phyloP scores from a whole-genome alignment of 2,888 invertebrate species.

The Caenorhabditis drosophilae region DNA sequence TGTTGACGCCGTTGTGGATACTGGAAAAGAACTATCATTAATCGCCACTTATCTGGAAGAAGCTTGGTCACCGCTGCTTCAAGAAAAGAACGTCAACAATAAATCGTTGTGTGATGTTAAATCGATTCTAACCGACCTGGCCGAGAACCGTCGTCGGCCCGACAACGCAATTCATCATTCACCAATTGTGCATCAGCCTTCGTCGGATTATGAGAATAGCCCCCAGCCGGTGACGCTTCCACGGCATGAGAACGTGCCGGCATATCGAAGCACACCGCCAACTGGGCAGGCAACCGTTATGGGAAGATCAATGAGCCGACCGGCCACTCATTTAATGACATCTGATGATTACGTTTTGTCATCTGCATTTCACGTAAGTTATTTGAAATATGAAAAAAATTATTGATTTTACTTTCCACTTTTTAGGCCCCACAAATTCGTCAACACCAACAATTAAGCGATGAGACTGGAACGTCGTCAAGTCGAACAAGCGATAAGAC shows the following conservation, averaged over 20 bases:
- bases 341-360: slow-evolving; percentile 62
- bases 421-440: slow-evolving; percentile 34
- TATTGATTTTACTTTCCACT: slow-evolving; percentile 1
- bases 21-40: slow-evolving; percentile 65
- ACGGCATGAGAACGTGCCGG: slow-evolving; percentile 50
- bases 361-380: slow-evolving; percentile 45
- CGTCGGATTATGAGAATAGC: slow-evolving; percentile 54
- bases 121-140: slow-evolving; percentile 41
- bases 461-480: slow-evolving; percentile 47
- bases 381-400: neutral
- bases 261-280: slow-evolving; percentile 52
- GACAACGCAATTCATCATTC: slow-evolving; percentile 21
- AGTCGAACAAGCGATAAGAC: slow-evolving; percentile 46
- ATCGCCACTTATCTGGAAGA: slow-evolving; percentile 65
- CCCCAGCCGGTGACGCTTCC: slow-evolving; percentile 38
- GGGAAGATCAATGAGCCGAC: slow-evolving; percentile 33
- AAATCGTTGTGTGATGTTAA: slow-evolving; percentile 38
- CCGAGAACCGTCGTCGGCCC: slow-evolving; percentile 26
- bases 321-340: slow-evolving; percentile 54
- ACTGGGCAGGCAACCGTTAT: slow-evolving; percentile 50
- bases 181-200: slow-evolving; percentile 39
- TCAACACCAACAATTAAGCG: slow-evolving; percentile 28
- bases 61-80: slow-evolving; percentile 44
- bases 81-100: slow-evolving; percentile 36
- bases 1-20: slow-evolving; percentile 60